These are phyloP conservation scores for Nymphalis c-album DNA, from an alignment of 2,888 invertebrate species.

Conservation along the genomic window DNA sequence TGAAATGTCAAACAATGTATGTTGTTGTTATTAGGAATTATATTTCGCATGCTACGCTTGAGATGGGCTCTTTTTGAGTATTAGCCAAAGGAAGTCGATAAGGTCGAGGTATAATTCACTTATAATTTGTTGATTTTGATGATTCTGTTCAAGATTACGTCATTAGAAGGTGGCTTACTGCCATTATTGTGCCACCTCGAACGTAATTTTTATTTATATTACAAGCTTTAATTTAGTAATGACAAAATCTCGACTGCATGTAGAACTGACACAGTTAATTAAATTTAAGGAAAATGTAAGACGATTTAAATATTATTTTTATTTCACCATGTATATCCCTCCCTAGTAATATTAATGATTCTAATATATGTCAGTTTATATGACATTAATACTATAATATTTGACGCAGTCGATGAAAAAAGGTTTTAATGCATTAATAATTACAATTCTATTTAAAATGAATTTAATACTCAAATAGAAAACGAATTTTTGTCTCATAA, in stretches of 20 bases:
- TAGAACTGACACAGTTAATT: constrained; percentile 4
- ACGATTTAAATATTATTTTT: background rate
- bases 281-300: background rate
- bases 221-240: constrained; percentile 36
- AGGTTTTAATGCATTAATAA: background rate
- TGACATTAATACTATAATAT: background rate
- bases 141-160: constrained; percentile 37
- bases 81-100: constrained; percentile 9
- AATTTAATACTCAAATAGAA: constrained; percentile 26
- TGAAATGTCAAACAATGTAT: background rate
- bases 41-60: constrained; percentile 4
- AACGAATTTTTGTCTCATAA: constrained; percentile 22
- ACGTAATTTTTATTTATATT: constrained; percentile 38
- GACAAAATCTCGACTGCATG: constrained; percentile 21
- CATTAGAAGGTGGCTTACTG: constrained; percentile 49
- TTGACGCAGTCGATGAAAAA: constrained; percentile 18
- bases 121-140: background rate
- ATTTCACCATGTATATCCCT: background rate
- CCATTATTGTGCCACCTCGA: constrained; percentile 53
- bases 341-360: background rate
- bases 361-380: background rate
- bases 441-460: constrained; percentile 17
- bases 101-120: background rate
- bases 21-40: background rate
- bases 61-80: constrained; percentile 8